Conservation (phyloP, 2,797 vertebrate species). For the Numenius phaeopus region DNA sequence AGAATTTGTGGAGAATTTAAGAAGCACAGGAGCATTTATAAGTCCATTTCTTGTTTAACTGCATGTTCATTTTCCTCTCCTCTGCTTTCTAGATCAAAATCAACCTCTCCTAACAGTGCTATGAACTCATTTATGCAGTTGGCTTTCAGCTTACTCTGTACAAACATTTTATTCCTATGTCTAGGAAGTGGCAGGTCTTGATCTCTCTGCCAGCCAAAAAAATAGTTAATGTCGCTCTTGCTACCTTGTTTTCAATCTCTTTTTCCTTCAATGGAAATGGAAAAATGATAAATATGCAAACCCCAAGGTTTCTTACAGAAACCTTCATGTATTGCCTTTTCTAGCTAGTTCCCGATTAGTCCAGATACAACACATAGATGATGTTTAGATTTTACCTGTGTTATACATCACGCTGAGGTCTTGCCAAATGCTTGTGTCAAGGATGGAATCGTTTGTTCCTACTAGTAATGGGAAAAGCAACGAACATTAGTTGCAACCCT, state of each 20-base stretch:
- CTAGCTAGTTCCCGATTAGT: background rate
- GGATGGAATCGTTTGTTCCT: background rate
- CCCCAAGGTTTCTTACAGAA: background rate
- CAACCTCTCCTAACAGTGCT: background rate
- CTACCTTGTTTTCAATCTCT: background rate
- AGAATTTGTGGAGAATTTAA: background rate
- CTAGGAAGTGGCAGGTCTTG: background rate
- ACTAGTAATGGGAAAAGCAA: background rate
- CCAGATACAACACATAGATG: background rate
- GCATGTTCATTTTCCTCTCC: background rate
- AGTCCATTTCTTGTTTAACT: background rate
- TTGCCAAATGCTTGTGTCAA: background rate
- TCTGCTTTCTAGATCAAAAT: background rate
- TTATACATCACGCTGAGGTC: background rate
- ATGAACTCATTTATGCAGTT: background rate
- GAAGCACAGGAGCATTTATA: background rate
- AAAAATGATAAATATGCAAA: background rate
- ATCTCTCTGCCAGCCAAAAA: background rate
- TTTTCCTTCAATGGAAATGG: background rate
- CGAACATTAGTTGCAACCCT: background rate
- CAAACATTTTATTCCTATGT: background rate
- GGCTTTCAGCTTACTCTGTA: background rate
- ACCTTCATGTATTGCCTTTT: background rate
- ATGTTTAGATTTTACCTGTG: background rate
- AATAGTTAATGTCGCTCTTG: background rate